A percentile compares a stretch with the other conserved stretches of the same genome.
Conservation (phyloP, 2,113 vertebrate species). For the Psilopsiagon aurifrons region DNA sequence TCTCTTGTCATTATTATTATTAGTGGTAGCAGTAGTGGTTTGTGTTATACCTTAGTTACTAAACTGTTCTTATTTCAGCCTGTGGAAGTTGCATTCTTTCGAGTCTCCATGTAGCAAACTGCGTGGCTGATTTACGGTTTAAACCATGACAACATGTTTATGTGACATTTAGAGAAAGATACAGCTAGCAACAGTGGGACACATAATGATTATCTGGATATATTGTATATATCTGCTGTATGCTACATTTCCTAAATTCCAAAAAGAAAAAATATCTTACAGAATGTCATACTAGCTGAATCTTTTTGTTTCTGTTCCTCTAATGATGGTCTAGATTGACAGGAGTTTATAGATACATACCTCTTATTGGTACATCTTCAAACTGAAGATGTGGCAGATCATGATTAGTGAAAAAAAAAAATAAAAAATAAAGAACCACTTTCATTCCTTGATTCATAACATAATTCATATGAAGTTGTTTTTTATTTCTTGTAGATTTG, state of each 20-base stretch:
- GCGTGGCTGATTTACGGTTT: too few species aligned
- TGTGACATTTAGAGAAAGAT: neutral
- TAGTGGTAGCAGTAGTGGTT: too few species aligned
- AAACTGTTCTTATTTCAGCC: too few species aligned
- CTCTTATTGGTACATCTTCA: neutral
- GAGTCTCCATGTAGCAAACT: too few species aligned
- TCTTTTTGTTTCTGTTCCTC: neutral
- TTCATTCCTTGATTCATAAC: neutral
- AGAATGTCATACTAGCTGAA: neutral
- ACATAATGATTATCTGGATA: neutral
- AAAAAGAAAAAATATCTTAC: neutral
- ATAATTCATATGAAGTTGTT: neutral
- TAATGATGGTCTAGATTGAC: neutral
- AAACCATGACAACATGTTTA: too few species aligned
- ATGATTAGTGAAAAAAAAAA: neutral
- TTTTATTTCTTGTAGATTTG: neutral
- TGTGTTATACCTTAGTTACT: too few species aligned
- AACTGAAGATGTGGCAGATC: neutral
- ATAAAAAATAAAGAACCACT: neutral
- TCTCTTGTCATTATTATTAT: too few species aligned
- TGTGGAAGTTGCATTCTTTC: too few species aligned
- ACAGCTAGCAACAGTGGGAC: neutral
- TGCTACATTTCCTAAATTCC: neutral
- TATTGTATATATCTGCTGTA: neutral
- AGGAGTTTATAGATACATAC: neutral